Evolutionary conservation across 2,797 vertebrate genomes (phyloP).

Genomic region (Coracias cyanogaster): DNA sequence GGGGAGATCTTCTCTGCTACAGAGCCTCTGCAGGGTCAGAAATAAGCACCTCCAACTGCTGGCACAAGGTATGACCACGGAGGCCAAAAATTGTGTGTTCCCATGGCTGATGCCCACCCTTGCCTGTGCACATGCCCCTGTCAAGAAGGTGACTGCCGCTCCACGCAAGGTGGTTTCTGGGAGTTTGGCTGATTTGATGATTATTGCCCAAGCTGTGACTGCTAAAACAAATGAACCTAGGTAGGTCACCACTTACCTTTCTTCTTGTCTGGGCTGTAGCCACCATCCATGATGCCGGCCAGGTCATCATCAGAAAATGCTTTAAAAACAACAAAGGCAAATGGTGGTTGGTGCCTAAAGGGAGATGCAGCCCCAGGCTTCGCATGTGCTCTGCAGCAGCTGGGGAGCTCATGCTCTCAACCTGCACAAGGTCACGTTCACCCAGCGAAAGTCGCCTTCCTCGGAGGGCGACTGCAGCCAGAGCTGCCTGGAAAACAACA

Average conservation of each 20-base stretch:
- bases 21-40: neutral
- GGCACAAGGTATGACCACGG: neutral
- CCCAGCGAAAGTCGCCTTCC: neutral
- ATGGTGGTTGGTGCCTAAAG: neutral
- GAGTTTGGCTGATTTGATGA: neutral
- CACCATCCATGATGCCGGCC: constrained; percentile 44
- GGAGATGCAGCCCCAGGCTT: neutral
- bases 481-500: neutral
- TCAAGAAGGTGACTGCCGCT: fast-evolving
- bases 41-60: neutral
- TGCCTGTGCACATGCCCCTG: fast-evolving
- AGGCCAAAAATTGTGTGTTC: neutral
- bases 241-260: constrained; percentile 79
- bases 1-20: neutral
- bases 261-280: constrained; percentile 89
- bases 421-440: neutral
- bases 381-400: fast-evolving
- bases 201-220: fast-evolving
- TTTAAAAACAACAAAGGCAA: constrained; percentile 10
- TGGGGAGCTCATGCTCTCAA: neutral
- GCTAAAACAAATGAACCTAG: fast-evolving
- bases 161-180: neutral
- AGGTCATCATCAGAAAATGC: constrained; percentile 86
- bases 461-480: neutral
- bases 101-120: neutral